A percentile compares a stretch with the other conserved stretches of the same genome.
phyloP scores from a whole-genome alignment of 2,797 vertebrate genomes.

The Apogon talboti region DNA sequence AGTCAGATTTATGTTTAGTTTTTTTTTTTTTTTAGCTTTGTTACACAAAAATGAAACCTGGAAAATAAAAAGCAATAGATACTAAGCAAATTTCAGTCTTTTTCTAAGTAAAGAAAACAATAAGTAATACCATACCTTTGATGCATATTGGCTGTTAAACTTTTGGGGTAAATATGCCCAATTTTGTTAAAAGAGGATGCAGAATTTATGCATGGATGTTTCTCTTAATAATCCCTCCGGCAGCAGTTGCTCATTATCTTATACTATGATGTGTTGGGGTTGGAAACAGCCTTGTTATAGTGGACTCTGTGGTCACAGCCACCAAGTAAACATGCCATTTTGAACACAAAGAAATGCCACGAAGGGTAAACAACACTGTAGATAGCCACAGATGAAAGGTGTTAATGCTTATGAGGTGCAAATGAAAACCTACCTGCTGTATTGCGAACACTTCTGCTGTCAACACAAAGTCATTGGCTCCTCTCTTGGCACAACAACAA shows the following conservation, averaged over 20 bases:
- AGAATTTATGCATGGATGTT: background rate
- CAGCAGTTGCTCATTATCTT: constrained; percentile 25
- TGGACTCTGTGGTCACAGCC: constrained; percentile 31
- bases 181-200: constrained; percentile 11
- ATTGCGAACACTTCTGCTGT: constrained; percentile 64
- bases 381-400: constrained; percentile 63
- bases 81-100: background rate
- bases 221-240: constrained; percentile 7
- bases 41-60: no score
- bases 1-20: constrained; percentile 28
- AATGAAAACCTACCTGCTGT: constrained; percentile 64
- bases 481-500: constrained; percentile 50
- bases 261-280: constrained; percentile 23
- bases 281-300: constrained; percentile 29
- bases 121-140: constrained; percentile 67
- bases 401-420: constrained; percentile 56
- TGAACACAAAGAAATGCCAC: constrained; percentile 65
- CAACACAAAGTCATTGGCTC: constrained; percentile 76
- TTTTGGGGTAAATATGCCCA: constrained; percentile 7
- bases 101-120: background rate
- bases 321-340: constrained; percentile 68
- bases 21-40: no score
- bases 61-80: no score
- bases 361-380: constrained; percentile 66
- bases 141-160: constrained; percentile 59